Evolutionary conservation across 92 coral and sea anemone species (phyloP).

Genomic region (Porites cylindrica): DNA sequence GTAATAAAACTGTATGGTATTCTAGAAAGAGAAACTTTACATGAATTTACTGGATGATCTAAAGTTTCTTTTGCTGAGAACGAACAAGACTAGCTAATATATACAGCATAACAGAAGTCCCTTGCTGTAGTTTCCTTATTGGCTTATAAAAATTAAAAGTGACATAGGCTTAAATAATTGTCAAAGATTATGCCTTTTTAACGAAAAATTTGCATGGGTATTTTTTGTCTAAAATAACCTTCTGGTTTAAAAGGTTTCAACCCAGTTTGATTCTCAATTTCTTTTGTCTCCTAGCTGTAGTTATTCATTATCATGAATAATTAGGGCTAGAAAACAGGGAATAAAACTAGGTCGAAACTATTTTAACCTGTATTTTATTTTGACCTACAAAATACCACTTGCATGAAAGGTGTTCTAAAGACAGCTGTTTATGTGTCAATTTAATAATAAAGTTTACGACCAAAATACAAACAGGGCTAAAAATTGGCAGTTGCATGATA

Average conservation of each 20-base stretch:
- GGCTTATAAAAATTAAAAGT: not conserved
- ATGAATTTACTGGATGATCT: not conserved
- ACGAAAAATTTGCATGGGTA: not conserved
- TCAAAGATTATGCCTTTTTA: not conserved
- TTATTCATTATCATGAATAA: no score
- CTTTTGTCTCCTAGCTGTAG: no score
- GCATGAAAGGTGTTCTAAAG: no score
- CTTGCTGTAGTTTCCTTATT: conserved; percentile 17
- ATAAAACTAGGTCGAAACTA: no score
- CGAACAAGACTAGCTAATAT: no score
- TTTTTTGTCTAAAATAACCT: not conserved
- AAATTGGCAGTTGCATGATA: not conserved
- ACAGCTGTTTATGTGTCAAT: conserved; percentile 15
- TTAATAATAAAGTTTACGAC: not conserved
- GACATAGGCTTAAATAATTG: not conserved
- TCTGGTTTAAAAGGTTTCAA: no score
- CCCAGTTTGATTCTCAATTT: no score
- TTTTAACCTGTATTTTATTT: no score
- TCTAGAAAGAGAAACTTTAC: not conserved
- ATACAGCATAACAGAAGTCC: not conserved
- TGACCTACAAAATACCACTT: no score
- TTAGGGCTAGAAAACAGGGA: no score
- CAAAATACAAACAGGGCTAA: not conserved
- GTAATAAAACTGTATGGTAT: no score
- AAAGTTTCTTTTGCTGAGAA: no score